These are phyloP conservation scores for Lithodes maja DNA, from an alignment of 2,888 invertebrate genomes.

Conservation along the genomic window DNA sequence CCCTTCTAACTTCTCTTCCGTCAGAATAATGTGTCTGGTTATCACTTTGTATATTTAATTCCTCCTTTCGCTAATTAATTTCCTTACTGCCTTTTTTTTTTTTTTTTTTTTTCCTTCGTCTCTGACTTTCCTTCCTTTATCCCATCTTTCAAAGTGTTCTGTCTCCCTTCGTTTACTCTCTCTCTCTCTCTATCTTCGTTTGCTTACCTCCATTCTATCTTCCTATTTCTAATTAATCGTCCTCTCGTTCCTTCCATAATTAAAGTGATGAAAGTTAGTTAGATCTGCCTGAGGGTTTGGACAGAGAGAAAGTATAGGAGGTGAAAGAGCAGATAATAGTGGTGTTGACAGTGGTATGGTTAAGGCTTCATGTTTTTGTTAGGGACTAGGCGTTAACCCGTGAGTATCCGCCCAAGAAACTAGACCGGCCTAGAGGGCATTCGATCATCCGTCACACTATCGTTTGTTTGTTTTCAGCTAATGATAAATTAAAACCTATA, in stretches of 20 bases:
- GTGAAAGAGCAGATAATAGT: too few species aligned
- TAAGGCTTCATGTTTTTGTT: too few species aligned
- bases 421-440: too few species aligned
- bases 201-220: neutral
- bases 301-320: too few species aligned
- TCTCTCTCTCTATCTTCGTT: neutral
- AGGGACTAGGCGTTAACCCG: too few species aligned
- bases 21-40: neutral
- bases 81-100: neutral
- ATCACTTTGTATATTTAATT: neutral
- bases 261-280: too few species aligned
- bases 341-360: too few species aligned
- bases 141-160: neutral
- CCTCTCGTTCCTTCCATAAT: neutral
- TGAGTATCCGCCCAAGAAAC: too few species aligned
- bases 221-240: neutral
- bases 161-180: neutral
- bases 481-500: too few species aligned
- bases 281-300: too few species aligned
- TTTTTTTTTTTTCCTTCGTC: neutral
- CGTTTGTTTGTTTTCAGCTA: too few species aligned
- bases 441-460: too few species aligned
- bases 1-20: neutral
- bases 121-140: neutral
- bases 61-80: neutral